Base-by-base conservation (phyloP, 2,888 invertebrate species). In the Arenicola marina region DNA sequence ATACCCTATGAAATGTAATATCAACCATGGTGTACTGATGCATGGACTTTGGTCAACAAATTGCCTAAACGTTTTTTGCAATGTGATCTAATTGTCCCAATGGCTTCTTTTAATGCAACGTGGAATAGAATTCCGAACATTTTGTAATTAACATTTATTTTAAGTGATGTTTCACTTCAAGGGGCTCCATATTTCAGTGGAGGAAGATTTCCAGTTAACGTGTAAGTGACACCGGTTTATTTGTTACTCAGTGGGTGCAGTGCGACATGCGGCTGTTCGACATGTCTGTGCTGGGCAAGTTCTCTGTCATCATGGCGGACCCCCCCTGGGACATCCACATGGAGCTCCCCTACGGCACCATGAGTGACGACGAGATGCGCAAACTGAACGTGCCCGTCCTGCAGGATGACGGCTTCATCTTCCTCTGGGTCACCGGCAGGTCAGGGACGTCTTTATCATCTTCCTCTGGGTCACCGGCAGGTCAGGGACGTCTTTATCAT, bases 271-370 rank as follows among this genome's bases (percentile, higher is more conserved):
- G 98, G 70, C 92, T 89, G 77, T 87, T 94, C 57, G 93, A 95
- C 78, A 93, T 95, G 92, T 91, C 91, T 0, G 91, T 92, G 57
- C 85, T 95, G 78, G 94, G 93, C 85, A 97, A 98, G 86, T 98
- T 96, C 86, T 93, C 96, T 0, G 96, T 98, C 2, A 93, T 98
- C 71, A 98, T 98, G 98, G 97, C 97, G 11, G 95, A 96, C 84
- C 96, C 96, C 0, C 98, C 97, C 0, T 98, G 97, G 98, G 98
- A 98, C 80, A 98, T 98, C 72, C 97, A 98, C 83, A 98, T 98
- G 97, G 97, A 98, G 84, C 86, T 98, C 51, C 97, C 97, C 0
- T 98, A 98, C 82, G 98, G 96, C 1, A 98, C 97, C 0, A 95
- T 98, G 94, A 95, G 95, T 0, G 97, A 98, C 80, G 96, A 97